Percentiles rank a stretch among this genome's conserved stretches.
phyloP scores from a whole-genome alignment of 2,113 vertebrate genomes.

The Electrona antarctica region DNA sequence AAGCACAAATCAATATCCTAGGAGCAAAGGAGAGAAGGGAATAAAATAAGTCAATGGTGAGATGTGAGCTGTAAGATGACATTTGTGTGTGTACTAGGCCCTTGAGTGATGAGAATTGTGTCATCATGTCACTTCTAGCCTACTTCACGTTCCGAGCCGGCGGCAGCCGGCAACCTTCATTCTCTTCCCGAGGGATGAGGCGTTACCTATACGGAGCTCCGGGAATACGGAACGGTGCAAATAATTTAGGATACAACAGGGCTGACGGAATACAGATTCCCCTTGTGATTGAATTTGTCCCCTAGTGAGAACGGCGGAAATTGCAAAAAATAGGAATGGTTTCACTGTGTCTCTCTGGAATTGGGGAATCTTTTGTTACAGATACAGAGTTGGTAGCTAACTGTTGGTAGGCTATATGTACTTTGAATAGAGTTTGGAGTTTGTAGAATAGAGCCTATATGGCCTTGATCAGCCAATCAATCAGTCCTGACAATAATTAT shows the following conservation, averaged over 20 bases:
- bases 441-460: too few species aligned
- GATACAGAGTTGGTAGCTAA: neutral
- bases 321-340: slow-evolving; percentile 39
- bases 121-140: slow-evolving; percentile 13
- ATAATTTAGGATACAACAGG: slow-evolving; percentile 44
- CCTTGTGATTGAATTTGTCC: slow-evolving; percentile 41
- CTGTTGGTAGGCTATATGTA: too few species aligned
- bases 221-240: slow-evolving; percentile 45
- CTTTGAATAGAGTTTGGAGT: too few species aligned
- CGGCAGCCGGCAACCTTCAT: slow-evolving; percentile 31
- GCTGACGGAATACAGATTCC: slow-evolving; percentile 50
- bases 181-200: slow-evolving; percentile 37
- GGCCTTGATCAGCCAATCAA: too few species aligned
- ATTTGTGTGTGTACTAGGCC: slow-evolving; percentile 2
- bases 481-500: too few species aligned
- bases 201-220: slow-evolving; percentile 63
- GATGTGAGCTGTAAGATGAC: slow-evolving; percentile 15
- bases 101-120: slow-evolving; percentile 41
- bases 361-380: neutral
- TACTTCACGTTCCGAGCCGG: slow-evolving; percentile 38
- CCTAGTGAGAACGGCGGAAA: slow-evolving; percentile 36
- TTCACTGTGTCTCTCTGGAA: slow-evolving; percentile 30
- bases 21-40: slow-evolving; percentile 23
- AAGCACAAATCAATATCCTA: slow-evolving; percentile 38
- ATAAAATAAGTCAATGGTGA: slow-evolving; percentile 34